Evolutionary conservation across 2,113 vertebrate species (phyloP), one percentile per base, ranked within the genome.

Genomic region (Tauraco erythrolophus): DNA sequence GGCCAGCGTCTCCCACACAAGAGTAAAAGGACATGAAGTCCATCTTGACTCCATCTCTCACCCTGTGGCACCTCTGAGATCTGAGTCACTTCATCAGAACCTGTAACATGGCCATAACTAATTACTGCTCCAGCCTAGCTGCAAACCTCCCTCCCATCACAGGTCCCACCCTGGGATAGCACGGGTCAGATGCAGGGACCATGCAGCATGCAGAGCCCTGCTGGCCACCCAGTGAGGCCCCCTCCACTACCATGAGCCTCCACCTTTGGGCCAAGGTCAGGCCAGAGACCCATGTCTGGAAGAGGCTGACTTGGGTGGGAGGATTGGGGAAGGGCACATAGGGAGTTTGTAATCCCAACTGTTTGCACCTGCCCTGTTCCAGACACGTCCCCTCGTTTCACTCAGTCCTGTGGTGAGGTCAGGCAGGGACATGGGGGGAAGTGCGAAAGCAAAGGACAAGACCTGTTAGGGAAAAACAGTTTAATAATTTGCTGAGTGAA

Each of bases 401-500:
- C 33, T 50, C 33, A 76, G 75, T 33, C 43, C 53, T 41, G 19
- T 19, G 22, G 45, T 6, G 4, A n/a, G 72, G 31, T 13, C 54
- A 81, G 58, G 23, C 45, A 56, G 18, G 75, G 54, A 83, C 31
- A 30, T 0, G 12, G 58, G 31, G 7, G 16, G 19, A 81, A 74
- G 41, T 0, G 30, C 62, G 79, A 86, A 82, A 93, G 91, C 48
- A 53, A 92, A 93, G 81, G 53, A 79, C 53, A 76, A 93, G 69
- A 87, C 37, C 50, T 58, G 28, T 54, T 64, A 70, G 19, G 48
- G 53, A 17, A 76, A 95, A 90, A 68, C 0, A 11, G 31, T 96
- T 97, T 95, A 94, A 93, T 95, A 66, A 85, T 78, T 56, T 93
- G 10, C 48, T 56, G 43, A 39, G 37, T 48, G 15, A 84, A 78